Base-by-base conservation (phyloP, 1,140 invertebrate species). In the Nasonia longicornis region DNA sequence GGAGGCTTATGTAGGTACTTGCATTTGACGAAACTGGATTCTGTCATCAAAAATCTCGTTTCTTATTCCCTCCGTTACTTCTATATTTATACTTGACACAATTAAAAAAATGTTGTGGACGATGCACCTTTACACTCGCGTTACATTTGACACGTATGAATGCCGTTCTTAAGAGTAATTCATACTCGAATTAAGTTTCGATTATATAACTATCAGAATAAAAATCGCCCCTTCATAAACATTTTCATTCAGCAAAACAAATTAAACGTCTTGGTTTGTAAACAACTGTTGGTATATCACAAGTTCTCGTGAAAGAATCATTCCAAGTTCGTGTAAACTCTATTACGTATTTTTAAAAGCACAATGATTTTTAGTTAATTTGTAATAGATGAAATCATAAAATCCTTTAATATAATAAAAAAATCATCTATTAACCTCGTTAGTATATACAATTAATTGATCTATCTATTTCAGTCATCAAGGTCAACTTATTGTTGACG, bases 401-500 rank as follows among this genome's bases (percentile, higher is more conserved):
- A 22, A 72, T 22, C 42, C 20, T 72, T 72, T 72, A 42, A 26
- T 45, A 26, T 22, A 48, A 48, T 72, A 72, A 72, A 72, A 48
- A 48, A n/a, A 71, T 71, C 2, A 72, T 38, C 20, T 72, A 48
- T 72, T 45, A 45, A 72, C 42, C 38, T 72, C 38, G 20, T 48
- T 45, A 72, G 35, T n/a, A 45, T 26, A 58, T 74, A 74, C 35
- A 76, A 66, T 76, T 38, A 76, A 76, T 76, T 64, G 74, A 38
- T 76, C 31, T 48, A 45, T 48, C 73, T 74, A 52, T 74, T 74
- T 63, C 26, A 8, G 48, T 63, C 29, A 64, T 77, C 76, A 77
- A 77, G 75, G 75, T 66, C 58, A 66, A 77, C 3, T 77, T 63
- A 66, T 77, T 45, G 66, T 69, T 31, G 76, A 77, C 76, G 76